Evolutionary conservation across 1,140 invertebrate genomes (phyloP), one percentile per base, ranked within the genome.

Genomic region (Diabrotica undecimpunctata): DNA sequence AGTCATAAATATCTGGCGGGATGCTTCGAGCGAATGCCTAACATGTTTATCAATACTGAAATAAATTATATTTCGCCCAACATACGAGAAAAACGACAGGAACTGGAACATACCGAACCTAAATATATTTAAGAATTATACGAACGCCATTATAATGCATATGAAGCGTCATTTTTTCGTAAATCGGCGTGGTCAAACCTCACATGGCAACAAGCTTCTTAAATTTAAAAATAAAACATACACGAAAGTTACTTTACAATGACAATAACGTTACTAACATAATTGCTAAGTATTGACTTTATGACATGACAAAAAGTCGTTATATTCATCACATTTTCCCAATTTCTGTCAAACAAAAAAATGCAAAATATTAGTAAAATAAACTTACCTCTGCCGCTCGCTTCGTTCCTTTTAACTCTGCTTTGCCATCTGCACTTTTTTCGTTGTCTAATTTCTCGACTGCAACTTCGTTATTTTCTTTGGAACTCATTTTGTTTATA

Each of bases 401-500:
- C 83, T 93, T 93, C 78, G 88, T 90, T 79, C 90, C 90, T 84
- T 93, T 93, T 72, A 92, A 83, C 75, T 91, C 90, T 79, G 87
- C 88, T 83, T 92, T 92, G 52, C 86, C 85, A 79, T 91, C 89
- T 55, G 74, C 80, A 64, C 81, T 79, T 82, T 90, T 90, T 78
- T 90, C 89, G 80, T 88, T 90, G 77, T 89, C 88, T 71, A 84
- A 82, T 84, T 92, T 92, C 80, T 91, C 90, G 64, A 91, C 88
- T 69, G 87, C 89, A 78, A 91, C 89, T 83, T 92, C 89, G 81
- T 90, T 90, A 82, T 90, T 91, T 82, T 90, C 89, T 83, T 90
- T 91, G 81, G 89, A 85, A 86, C 90, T 92, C 90, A 92, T 92
- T 82, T 87, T 83, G 77, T 81, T 81, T 81, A 76, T 75, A 62